Evolutionary conservation across 2,888 invertebrate species (phyloP), one percentile per base, ranked within the genome.

Genomic region (Lycia hirtaria): DNA sequence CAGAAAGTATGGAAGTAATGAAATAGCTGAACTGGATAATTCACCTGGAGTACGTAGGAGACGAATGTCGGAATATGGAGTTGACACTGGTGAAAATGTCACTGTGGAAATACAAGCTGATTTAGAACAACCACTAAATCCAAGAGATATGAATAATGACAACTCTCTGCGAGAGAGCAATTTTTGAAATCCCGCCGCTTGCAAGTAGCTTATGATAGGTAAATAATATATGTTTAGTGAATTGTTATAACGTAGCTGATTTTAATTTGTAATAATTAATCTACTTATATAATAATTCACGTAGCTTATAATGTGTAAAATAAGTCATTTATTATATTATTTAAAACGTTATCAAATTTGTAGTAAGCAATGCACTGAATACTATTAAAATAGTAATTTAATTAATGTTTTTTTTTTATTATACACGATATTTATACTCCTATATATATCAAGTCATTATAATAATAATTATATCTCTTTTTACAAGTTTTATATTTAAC

Each of bases 121-220:
- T 64, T 74, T 78, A 60, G 79, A 73, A 71, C 78, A 73, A 67
- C 86, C 82, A 35, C 76, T 78, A n/a, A 79, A 83, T 56, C 79
- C 72, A 14, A 76, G 68, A 66, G 82, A 86, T n/a, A n/a, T n/a
- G n/a, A n/a, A n/a, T 22, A 33, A 47, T 64, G 85, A 87, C 41
- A 87, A 89, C 58, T 87, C 86, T 65, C 88, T 89, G 3, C 81
- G 87, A 65, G 92, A 92, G 72, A 92, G 92, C 73, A 83, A 91
- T 65, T 85, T 92, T 72, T 88, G 77, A 76, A 60, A 48, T 38
- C 43, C 61, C 33, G 30, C 56, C 51, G 49, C 26, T n/a, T 7
- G 3, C 56, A 45, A 5, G 2, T 28, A 28, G 12, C 7, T 19
- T 49, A 49, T 0, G 7, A 19, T 40, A 19, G 2, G n/a, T 30